Percentiles rank a stretch among this genome's conserved stretches.
Evolutionary conservation across 2,888 invertebrate species (phyloP).

Genomic region (Brachyptera risi): DNA sequence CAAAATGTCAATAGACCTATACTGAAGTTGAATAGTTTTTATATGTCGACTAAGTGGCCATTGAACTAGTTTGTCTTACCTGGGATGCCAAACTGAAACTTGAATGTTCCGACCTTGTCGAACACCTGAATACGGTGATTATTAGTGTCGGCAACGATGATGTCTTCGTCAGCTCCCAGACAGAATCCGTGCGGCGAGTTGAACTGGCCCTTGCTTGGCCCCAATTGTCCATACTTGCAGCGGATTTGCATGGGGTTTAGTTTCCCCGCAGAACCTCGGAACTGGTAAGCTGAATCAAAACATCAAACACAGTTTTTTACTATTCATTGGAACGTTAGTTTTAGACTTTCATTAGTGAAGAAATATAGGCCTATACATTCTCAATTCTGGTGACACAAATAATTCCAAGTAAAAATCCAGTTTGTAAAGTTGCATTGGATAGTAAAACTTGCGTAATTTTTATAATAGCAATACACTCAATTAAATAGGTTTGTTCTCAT

Average conservation of each 20-base stretch:
- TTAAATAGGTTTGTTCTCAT: no score
- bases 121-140: constrained; percentile 96
- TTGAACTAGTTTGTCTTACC: constrained; percentile 49
- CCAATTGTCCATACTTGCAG: constrained; percentile 91
- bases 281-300: constrained; percentile 21
- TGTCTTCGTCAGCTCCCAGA: constrained; percentile 90
- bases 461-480: no score
- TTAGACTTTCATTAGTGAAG: neutral
- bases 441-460: no score
- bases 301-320: neutral
- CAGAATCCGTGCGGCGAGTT: constrained; percentile 98
- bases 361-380: neutral
- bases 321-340: neutral
- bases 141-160: constrained; percentile 95
- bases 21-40: no score
- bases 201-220: constrained; percentile 89
- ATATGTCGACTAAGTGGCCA: no score
- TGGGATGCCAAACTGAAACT: constrained; percentile 90
- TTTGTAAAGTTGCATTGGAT: no score
- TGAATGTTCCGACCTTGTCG: constrained; percentile 88
- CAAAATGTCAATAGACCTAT: no score
- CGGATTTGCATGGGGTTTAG: constrained; percentile 83
- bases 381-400: neutral
- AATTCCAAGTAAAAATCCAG: no score
- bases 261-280: constrained; percentile 45